Conservation (phyloP, 2,888 invertebrate genomes). For the Ichneumoninae sp. region DNA sequence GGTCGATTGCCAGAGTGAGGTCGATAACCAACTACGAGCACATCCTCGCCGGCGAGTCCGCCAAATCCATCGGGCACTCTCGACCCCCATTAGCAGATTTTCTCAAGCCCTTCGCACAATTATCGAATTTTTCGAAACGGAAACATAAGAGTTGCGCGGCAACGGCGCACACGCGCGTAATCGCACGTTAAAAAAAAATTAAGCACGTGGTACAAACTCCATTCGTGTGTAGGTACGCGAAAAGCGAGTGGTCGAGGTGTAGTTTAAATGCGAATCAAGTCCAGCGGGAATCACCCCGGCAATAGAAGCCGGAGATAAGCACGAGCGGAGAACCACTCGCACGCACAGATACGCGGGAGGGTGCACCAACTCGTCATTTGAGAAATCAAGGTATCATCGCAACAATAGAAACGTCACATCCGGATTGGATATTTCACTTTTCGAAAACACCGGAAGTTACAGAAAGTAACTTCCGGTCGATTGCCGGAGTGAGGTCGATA, state of each 20-base stretch:
- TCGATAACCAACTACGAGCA: too few relatives aligned
- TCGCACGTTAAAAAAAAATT: constrained; percentile 1
- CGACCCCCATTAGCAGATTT: not conserved
- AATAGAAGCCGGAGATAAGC: not conserved
- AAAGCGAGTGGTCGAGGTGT: constrained; percentile 15
- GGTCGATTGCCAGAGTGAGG: too few relatives aligned
- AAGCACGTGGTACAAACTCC: not conserved
- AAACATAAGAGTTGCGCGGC: constrained; percentile 10
- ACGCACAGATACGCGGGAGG: constrained; percentile 66
- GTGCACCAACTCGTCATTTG: constrained; percentile 81
- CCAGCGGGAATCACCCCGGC: not conserved
- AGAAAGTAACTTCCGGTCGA: too few relatives aligned
- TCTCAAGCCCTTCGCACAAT: not conserved
- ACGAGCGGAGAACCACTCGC: not conserved
- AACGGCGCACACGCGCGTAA: not conserved
- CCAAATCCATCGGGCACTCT: not conserved
- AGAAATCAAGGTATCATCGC: constrained; percentile 82
- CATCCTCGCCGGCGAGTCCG: not conserved
- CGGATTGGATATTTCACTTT: too few relatives aligned
- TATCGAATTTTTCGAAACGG: constrained; percentile 20
- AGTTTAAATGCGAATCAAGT: constrained; percentile 27
- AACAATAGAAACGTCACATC: too few relatives aligned
- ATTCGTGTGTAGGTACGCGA: constrained; percentile 32
- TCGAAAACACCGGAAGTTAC: too few relatives aligned
- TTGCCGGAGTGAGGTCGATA: too few relatives aligned